A percentile compares a stretch with the other conserved stretches of the same genome.
phyloP scores from a whole-genome alignment of 2,113 vertebrate species.

The Rhegmatorhina hoffmannsi region DNA sequence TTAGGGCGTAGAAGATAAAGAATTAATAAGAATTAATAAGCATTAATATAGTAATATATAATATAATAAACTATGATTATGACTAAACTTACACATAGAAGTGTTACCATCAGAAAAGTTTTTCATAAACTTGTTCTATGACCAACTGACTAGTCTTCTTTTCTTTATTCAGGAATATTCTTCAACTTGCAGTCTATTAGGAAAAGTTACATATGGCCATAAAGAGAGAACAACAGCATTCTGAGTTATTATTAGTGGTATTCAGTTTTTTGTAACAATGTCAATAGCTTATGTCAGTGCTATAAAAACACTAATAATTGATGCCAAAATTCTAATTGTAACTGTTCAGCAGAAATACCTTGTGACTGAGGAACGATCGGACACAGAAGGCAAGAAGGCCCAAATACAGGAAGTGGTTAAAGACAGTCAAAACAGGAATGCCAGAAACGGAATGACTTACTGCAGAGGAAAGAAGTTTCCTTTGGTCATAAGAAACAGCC shows the following conservation, averaged over 20 bases:
- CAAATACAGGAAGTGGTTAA: accelerated
- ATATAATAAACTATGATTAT: neutral
- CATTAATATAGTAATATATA: neutral
- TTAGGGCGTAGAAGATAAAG: neutral
- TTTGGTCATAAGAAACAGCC: neutral
- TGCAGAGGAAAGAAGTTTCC: neutral
- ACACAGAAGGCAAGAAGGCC: neutral
- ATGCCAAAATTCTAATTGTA: neutral
- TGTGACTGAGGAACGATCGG: neutral
- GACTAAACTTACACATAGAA: neutral
- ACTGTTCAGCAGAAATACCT: neutral
- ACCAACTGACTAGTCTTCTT: neutral
- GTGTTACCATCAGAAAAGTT: neutral
- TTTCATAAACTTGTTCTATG: neutral
- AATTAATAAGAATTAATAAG: neutral
- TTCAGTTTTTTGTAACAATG: neutral
- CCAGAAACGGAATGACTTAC: neutral
- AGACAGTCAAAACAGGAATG: neutral
- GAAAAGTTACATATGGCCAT: neutral
- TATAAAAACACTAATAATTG: neutral
- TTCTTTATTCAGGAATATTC: neutral
- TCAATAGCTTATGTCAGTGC: neutral
- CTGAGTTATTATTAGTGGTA: neutral
- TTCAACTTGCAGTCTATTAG: neutral
- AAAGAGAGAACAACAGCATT: neutral